Evolutionary conservation across 2,113 vertebrate genomes (phyloP), one percentile per base, ranked within the genome.

Genomic region (Amphiprion ocellaris): DNA sequence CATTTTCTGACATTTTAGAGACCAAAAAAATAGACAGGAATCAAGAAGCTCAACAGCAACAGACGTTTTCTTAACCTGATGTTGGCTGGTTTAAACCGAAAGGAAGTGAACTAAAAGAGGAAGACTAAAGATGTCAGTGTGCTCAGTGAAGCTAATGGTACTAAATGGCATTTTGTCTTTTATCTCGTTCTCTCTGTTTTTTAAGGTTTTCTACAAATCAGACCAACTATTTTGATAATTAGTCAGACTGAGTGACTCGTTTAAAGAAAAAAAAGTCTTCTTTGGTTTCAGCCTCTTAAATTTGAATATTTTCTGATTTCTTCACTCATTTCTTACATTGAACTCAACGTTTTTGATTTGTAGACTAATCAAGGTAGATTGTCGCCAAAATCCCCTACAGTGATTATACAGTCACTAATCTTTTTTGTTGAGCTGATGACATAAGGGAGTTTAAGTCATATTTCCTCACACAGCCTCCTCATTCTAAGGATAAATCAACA

Each of bases 161-260:
- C 19, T 46, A 55, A 67, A 71, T 49, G 30, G 41, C 4, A 33
- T 30, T 37, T 5, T 69, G 11, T 53, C 52, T 70, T 19, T 60
- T 71, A 26, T 56, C 56, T 49, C 10, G 61, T n/a, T 71, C 19
- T 80, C 46, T 82, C 4, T 83, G 44, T 85, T 41, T 79, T 73
- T 23, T 10, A 81, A 92, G 90, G 84, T 80, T 77, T 49, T 73
- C 69, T 15, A 15, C n/a, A 2, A 49, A 79, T 33, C 26, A 26
- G 2, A 26, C 26, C 26, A 26, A 26, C 30, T 33, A 8, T 33
- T 33, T 8, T 33, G 30, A 33, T 33, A 33, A 33, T 33, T 33
- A 33, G 7, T 33, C 30, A 26, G 26, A 26, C 3, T 33, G 30
- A 8, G 30, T 33, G 30, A 6, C 7, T 33, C 7, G 26, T 33